These are phyloP conservation scores for Coelopa pilipes DNA, from an alignment of 2,888 invertebrate genomes.

Conservation along the genomic window DNA sequence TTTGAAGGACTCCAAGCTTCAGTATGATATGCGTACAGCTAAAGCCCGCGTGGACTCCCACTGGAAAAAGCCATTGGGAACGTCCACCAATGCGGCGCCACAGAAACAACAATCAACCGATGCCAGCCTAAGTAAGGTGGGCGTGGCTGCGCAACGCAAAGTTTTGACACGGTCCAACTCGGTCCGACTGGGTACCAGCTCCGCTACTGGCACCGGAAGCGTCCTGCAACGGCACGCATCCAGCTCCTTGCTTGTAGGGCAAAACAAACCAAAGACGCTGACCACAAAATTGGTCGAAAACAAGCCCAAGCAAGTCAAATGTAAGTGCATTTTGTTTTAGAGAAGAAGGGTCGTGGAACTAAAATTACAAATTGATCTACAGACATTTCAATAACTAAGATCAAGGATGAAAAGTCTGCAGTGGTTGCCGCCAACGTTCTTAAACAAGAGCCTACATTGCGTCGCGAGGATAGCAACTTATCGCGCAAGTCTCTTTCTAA, in stretches of 20 bases:
- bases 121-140: constrained; percentile 24
- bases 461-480: constrained; percentile 64
- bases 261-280: constrained; percentile 52
- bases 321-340: constrained; percentile 40
- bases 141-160: constrained; percentile 37
- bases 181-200: constrained; percentile 48
- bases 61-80: constrained; percentile 57
- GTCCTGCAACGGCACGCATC: constrained; percentile 43
- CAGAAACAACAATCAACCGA: constrained; percentile 31
- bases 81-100: constrained; percentile 2
- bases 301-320: constrained; percentile 50
- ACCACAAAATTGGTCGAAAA: constrained; percentile 57
- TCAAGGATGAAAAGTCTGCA: constrained; percentile 28
- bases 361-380: not conserved
- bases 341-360: not conserved
- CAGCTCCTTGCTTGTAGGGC: constrained; percentile 41
- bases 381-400: constrained; percentile 35
- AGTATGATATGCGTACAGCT: constrained; percentile 55
- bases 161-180: constrained; percentile 57
- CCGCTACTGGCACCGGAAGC: constrained; percentile 22
- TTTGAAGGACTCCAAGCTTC: constrained; percentile 53
- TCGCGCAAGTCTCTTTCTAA: constrained; percentile 61
- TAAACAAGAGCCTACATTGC: constrained; percentile 46
- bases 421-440: not conserved
- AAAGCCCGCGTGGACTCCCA: constrained; percentile 65